Percentiles rank a stretch among this genome's conserved stretches.
Evolutionary conservation across 2,113 vertebrate genomes (phyloP).

Genomic region (Vimba vimba): DNA sequence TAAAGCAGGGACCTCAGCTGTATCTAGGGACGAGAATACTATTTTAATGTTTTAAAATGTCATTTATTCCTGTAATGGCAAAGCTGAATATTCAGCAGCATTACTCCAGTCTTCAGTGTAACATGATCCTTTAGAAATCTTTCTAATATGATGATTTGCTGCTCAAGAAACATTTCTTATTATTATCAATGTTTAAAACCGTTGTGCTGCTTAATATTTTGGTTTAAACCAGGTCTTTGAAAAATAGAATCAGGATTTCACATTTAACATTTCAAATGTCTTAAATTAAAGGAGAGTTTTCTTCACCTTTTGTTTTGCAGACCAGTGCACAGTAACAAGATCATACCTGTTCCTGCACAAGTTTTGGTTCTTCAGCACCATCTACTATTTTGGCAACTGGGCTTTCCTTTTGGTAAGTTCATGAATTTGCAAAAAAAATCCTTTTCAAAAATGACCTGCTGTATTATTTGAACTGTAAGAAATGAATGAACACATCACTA

Average conservation of each 20-base stretch:
- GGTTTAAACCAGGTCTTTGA: no score
- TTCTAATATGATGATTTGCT: no score
- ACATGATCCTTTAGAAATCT: no score
- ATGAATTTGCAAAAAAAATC: not conserved
- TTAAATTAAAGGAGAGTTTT: not conserved
- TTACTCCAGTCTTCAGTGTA: no score
- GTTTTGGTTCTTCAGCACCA: slow-evolving; percentile 98
- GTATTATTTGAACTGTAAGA: not conserved
- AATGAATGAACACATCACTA: not conserved
- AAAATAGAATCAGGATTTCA: no score
- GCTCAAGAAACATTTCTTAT: no score
- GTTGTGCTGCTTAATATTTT: no score
- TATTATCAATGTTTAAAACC: no score
- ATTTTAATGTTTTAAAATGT: no score
- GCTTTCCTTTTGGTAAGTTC: slow-evolving; percentile 92
- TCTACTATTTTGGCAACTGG: slow-evolving; percentile 99
- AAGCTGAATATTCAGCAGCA: no score
- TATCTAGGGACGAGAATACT: not conserved
- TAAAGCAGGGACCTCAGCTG: not conserved
- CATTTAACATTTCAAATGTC: no score
- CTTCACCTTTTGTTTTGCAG: slow-evolving; percentile 73
- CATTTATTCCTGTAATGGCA: no score
- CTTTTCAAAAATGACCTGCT: not conserved
- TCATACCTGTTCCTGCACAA: slow-evolving; percentile 97
- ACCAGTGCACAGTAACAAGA: slow-evolving; percentile 92